Evolutionary conservation across 2,888 invertebrate genomes (phyloP), one percentile per base, ranked within the genome.

Genomic region (Tetramorium bicarinatum): DNA sequence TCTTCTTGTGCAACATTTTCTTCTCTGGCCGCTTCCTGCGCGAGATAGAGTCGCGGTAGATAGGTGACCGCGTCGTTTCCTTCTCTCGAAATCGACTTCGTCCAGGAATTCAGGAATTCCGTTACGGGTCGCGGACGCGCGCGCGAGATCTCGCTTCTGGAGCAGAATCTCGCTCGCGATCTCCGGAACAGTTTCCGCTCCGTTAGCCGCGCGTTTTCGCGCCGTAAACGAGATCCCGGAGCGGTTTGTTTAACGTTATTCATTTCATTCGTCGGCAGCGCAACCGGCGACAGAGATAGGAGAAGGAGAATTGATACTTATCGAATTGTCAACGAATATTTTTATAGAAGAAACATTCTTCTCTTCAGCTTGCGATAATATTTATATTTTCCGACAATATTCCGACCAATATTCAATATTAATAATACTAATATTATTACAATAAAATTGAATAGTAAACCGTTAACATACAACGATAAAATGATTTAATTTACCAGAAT

Each of bases 51-150:
- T 69, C 64, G 79, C 34, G 56, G 18, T 47, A 9, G 59, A 72
- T 47, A 44, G 88, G 49, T 54, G 69, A 61, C 77, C 59, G 38
- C 69, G 56, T 54, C 67, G 56, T 41, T 72, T 52, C 47, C 69
- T 76, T 38, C 72, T 75, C 29, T 34, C 62, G 41, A 44, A 67
- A 44, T 82, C 77, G 47, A 29, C 72, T 47, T 80, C 62, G 56
- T 64, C 62, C 82, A 54, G 84, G 88, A 88, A 85, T 89, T 85
- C 88, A 83, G 85, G 83, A 87, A 91, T 91, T 90, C 90, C 91
- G 89, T 90, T 91, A 88, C 89, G 88, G 87, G 82, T 86, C 84
- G 87, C 74, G 72, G 79, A 25, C 75, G 34, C 49, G 77, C 29
- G 49, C 76, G 72, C 56, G 47, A 64, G 66, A 66, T 81, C 83